phyloP scores from a whole-genome alignment of 1,140 invertebrate genomes.

The Meteorus sp. region DNA sequence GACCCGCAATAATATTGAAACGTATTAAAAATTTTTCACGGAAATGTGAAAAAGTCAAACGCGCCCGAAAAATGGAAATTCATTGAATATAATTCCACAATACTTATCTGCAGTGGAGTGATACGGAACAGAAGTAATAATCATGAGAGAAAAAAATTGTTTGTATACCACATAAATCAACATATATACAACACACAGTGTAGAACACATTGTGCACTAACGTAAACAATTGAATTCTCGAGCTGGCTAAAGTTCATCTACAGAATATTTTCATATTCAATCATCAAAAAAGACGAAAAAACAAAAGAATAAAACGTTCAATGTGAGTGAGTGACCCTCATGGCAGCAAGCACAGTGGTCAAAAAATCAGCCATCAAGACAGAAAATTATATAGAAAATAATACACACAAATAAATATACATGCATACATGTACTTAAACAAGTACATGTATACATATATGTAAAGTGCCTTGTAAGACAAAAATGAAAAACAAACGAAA shows the following conservation, averaged over 20 bases:
- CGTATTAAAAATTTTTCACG: conserved; percentile 11
- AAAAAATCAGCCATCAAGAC: conserved; percentile 18
- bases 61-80: background rate
- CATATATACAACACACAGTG: background rate
- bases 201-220: conserved; percentile 12
- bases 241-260: too few relatives aligned
- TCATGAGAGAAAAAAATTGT: background rate
- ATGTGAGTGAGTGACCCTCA: conserved; percentile 15
- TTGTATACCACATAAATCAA: background rate
- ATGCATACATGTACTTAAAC: background rate
- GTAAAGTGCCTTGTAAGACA: background rate
- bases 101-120: too few relatives aligned
- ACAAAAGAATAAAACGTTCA: conserved; percentile 12
- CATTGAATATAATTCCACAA: too few relatives aligned
- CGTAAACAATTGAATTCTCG: too few relatives aligned
- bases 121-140: background rate
- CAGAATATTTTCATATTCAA: too few relatives aligned
- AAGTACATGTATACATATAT: background rate
- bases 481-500: background rate
- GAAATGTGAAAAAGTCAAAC: background rate
- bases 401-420: conserved; percentile 13
- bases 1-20: too few relatives aligned
- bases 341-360: conserved; percentile 25
- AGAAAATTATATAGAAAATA: conserved; percentile 16
- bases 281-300: too few relatives aligned